Evolutionary conservation across 2,888 invertebrate species (phyloP).

Genomic region (Romanomermis culicivorax): DNA sequence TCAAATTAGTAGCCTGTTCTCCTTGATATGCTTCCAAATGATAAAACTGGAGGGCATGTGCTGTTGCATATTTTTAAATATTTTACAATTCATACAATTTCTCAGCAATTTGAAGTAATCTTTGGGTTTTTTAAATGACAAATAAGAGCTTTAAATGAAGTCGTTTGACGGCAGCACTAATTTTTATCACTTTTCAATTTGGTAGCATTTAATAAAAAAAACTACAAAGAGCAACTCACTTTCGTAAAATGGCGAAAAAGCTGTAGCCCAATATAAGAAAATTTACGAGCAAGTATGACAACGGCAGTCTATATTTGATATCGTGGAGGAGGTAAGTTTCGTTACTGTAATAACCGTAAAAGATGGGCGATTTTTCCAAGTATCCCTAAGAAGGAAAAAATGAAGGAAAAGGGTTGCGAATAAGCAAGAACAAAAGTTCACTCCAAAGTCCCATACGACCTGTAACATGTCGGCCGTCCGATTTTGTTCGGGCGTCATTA

Average conservation of each 20-base stretch:
- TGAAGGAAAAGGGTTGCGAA: no score
- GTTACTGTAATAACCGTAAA: constrained; percentile 65
- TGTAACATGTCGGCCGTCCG: background rate
- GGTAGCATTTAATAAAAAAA: background rate
- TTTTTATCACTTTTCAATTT: background rate
- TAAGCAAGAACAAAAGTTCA: no score
- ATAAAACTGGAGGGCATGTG: no score
- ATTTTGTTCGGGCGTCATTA: background rate
- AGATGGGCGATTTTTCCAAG: constrained; percentile 66
- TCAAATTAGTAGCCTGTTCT: no score
- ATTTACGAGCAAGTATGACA: constrained; percentile 79
- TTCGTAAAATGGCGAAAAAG: constrained; percentile 73
- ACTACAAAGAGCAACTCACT: constrained; percentile 39
- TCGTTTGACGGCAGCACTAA: background rate
- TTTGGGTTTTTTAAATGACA: no score
- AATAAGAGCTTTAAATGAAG: no score
- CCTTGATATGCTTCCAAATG: no score
- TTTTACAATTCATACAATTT: no score
- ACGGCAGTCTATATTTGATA: constrained; percentile 51
- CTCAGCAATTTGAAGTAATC: no score
- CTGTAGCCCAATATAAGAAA: constrained; percentile 76
- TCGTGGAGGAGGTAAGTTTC: background rate
- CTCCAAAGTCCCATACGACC: background rate
- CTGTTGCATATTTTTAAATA: no score
- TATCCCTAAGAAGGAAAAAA: constrained; percentile 32